These are phyloP conservation scores for Prunella himalayana DNA, from an alignment of 2,113 vertebrate species.

Conservation along the genomic window DNA sequence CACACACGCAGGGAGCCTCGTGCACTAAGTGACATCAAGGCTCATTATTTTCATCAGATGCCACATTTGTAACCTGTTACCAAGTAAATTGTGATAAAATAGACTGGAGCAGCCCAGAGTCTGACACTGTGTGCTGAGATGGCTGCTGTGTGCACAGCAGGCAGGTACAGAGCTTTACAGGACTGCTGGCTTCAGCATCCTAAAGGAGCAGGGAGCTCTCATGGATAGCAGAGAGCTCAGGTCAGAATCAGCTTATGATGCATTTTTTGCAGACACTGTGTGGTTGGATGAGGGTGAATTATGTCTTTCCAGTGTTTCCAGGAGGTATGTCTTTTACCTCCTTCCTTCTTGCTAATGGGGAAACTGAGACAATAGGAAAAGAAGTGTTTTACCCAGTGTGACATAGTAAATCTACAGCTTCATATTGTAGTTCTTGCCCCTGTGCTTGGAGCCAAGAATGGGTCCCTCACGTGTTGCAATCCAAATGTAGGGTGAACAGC, in stretches of 20 bases:
- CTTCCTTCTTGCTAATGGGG: not conserved
- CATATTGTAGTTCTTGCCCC: not conserved
- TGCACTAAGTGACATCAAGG: conserved; percentile 88
- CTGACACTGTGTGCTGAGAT: conserved; percentile 59
- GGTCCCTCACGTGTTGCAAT: not conserved
- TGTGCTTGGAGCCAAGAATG: not conserved
- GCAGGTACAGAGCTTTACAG: not conserved
- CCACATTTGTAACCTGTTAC: conserved; percentile 92
- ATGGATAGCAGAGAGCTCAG: not conserved
- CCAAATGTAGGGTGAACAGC: not conserved
- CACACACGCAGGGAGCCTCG: conserved; percentile 71
- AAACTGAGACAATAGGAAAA: not conserved
- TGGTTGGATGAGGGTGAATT: not conserved
- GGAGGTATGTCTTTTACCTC: not conserved
- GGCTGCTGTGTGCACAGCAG: not conserved
- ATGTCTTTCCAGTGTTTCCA: not conserved
- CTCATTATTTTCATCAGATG: conserved; percentile 95
- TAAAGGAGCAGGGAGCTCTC: not conserved
- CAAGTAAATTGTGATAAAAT: conserved; percentile 90
- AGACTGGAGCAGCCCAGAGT: conserved; percentile 72
- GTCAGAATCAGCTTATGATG: not conserved
- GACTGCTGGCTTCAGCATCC: not conserved
- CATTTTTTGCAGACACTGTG: not conserved
- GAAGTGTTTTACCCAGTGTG: not conserved
- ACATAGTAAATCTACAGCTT: not conserved